Base-by-base conservation (phyloP, 2,113 vertebrate genomes). In the Mormoops blainvillei region DNA sequence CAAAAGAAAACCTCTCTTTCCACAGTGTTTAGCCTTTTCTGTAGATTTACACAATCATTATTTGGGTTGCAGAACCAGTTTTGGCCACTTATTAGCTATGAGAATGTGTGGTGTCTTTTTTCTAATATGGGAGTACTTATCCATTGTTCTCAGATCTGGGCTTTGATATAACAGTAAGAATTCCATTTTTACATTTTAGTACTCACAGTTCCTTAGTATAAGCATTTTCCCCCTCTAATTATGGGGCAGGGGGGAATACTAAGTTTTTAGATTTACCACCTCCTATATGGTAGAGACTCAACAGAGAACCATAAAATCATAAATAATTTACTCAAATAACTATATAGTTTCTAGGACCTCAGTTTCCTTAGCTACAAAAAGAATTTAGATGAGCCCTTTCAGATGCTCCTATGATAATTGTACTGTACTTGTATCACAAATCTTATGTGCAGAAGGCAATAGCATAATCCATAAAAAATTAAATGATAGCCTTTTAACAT, bases 341-440 rank as follows among this genome's bases (percentile, higher is more conserved):
- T 93, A 12, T 76, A 54, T 82, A 86, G 36, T 78, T 77, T 63
- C 20, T 71, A 94, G 77, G 61, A 43, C 28, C 24, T 95, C 54
- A 58, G 28, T 28, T 84, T 87, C 61, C 81, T 91, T 94, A 94
- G 89, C 43, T 91, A 70, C 78, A 71, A 83, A 94, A 96, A 71
- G 5, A 31, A 45, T 77, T 86, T 58, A 45, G 22, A 58, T 61
- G 33, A 70, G 12, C 45, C 61, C 43, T 94, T 90, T 54, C 28
- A 85, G n/a, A 65, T 74, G 19, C 11, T 52, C 20, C 50, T 87
- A 7, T 54, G 80, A 56, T 90, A 86, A 80, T 52, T 74, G 48
- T 71, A 12, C 87, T 14, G 22, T 77, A 50, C 48, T 78, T 78
- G 5, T 96, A 56, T 73, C 24, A 58, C 19, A 90, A 80, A 68